Evolutionary conservation across 2,113 vertebrate genomes (phyloP), one percentile per base, ranked within the genome.

Genomic region (Microcebus ravelobensis): DNA sequence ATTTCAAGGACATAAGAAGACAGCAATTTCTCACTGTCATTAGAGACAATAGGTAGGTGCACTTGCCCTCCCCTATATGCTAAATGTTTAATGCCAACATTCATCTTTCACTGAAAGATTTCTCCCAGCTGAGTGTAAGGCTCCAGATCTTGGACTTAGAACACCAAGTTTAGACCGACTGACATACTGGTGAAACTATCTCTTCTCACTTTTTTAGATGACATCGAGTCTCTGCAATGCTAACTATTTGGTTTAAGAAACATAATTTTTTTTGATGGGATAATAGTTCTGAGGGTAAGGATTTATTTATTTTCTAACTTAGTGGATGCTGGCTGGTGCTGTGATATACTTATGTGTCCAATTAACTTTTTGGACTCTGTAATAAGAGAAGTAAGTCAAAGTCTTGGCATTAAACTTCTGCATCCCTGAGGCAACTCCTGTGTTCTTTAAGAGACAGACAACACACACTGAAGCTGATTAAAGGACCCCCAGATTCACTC

Each of bases 311-410:
- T 80, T 95, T 94, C 76, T 76, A 80, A 48, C 61, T 91, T 89
- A 88, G 70, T 55, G 59, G 39, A 31, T 85, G 15, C 50, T 94
- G 77, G 55, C 83, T 91, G 39, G 34, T 95, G 42, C 31, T 93
- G 27, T 90, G 61, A 63, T 52, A 34, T 80, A 63, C 50, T 95
- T 95, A 84, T 87, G 93, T 52, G 27, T 93, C 50, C 55, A 96
- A 8, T 95, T 93, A 95, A 80, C 83, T 81, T 96, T 97, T 91
- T 94, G 70, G 76, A 93, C 55, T 84, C 82, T 73, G 7, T 81
- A 91, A 81, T 79, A 84, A 81, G 36, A 29, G 36, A 81, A 31
- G 39, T 73, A 31, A 65, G 84, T 80, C 82, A 94, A 93, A 93
- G 83, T n/a, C 27, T 93, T 97, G 95, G 76, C 95, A 70, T 87